phyloP scores from a whole-genome alignment of 2,888 invertebrate genomes.

The Enchytraeus crypticus region DNA sequence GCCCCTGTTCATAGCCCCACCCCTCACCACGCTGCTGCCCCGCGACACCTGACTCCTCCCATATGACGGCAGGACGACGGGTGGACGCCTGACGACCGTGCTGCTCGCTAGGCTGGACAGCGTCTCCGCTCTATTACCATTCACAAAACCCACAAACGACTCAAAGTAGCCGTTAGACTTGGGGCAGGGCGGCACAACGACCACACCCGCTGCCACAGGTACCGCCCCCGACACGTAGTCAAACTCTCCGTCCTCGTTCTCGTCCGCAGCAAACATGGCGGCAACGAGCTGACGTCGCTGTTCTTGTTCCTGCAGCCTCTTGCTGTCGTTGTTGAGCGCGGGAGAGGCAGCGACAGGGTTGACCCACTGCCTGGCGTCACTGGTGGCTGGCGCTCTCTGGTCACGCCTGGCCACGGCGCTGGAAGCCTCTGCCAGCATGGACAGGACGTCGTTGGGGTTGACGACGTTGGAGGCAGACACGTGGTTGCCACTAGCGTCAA shows the following conservation, averaged over 20 bases:
- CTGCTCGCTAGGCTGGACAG: constrained; percentile 39
- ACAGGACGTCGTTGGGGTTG: constrained; percentile 9
- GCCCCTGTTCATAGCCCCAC: not conserved
- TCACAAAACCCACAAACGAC: constrained; percentile 37
- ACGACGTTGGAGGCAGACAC: not conserved
- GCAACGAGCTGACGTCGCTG: not conserved
- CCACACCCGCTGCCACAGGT: not conserved
- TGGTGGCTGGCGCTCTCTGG: not conserved
- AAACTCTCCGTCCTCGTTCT: constrained; percentile 16
- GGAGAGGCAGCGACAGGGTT: not conserved
- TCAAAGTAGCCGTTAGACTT: not conserved
- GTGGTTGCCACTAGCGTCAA: not conserved
- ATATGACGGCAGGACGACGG: no score
- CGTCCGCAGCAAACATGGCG: constrained; percentile 10
- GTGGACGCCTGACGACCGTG: constrained; percentile 35
- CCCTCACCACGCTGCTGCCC: not conserved
- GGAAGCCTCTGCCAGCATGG: constrained; percentile 12
- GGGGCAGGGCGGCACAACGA: not conserved
- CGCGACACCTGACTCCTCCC: no score
- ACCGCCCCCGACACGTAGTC: constrained; percentile 1
- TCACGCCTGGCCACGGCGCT: constrained; percentile 12
- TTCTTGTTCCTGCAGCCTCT: constrained; percentile 4
- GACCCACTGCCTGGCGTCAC: not conserved
- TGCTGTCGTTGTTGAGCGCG: not conserved
- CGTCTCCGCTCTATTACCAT: constrained; percentile 43